Conservation (phyloP, 2,888 invertebrate species). For the Chrysolina haemoptera region DNA sequence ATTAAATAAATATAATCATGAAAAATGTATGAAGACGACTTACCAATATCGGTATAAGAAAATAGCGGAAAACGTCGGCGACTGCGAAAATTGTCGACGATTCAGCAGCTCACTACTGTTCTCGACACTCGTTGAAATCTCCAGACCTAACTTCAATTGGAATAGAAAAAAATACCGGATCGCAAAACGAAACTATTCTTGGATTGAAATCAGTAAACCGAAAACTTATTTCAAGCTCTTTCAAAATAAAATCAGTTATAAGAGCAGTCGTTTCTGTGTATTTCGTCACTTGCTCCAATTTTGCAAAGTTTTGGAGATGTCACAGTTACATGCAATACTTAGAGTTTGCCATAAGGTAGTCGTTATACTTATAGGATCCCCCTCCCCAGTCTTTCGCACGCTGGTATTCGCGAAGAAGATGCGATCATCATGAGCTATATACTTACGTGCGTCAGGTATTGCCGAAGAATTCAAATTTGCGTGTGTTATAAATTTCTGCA, state of each 20-base stretch:
- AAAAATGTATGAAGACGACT: background rate
- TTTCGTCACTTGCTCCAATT: conserved; percentile 27
- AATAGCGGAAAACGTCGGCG: background rate
- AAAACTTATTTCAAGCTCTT: conserved; percentile 5
- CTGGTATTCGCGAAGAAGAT: conserved; percentile 52
- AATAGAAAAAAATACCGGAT: background rate
- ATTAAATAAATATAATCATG: too few relatives aligned
- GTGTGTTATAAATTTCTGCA: conserved; percentile 15
- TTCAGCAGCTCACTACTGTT: conserved; percentile 25
- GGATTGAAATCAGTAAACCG: background rate
- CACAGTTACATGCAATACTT: conserved; percentile 57
- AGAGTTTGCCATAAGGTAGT: conserved; percentile 60
- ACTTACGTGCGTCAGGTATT: conserved; percentile 27
- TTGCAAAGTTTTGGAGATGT: conserved; percentile 42
- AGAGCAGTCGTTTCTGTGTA: background rate
- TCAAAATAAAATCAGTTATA: background rate
- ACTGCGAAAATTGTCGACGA: background rate
- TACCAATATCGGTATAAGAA: background rate
- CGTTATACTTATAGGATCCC: conserved; percentile 65
- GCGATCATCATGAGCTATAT: conserved; percentile 37
- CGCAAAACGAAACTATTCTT: conserved; percentile 12
- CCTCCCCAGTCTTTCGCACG: conserved; percentile 55
- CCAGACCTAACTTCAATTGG: conserved; percentile 2
- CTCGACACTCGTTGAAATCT: conserved; percentile 39
- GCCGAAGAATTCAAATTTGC: conserved; percentile 25